Base-by-base conservation (phyloP, 2,113 vertebrate species). In the Hippocampus comes region DNA sequence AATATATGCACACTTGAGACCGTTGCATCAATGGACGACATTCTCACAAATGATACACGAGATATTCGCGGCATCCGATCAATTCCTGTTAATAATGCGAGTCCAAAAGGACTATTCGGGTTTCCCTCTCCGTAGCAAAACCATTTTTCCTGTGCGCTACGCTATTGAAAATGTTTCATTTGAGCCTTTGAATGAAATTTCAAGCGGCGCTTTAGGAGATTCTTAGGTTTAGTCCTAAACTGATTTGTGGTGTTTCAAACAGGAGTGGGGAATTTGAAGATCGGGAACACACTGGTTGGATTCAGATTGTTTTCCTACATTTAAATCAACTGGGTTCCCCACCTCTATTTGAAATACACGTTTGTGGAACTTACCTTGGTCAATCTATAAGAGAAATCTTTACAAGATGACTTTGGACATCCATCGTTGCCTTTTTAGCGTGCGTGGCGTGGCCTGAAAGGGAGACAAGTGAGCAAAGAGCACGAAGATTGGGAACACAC, bases 291-390 rank as follows among this genome's bases (percentile, higher is more conserved):
- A 25, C 20, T n/a, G 21, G 11, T 18, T 23, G 0, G 5, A 42
- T 34, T 43, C n/a, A 3, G n/a, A 18, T 43, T 42, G 34, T 43
- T n/a, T 21, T 11, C 21, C 11, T 46, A 46, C 12, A 65, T 25
- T 14, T 30, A 27, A 1, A 60, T 25, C 25, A 25, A 25, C 25
- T 25, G 1, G 25, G 25, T 25, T 25, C 25, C 25, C 25, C 25
- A 25, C 25, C 25, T 20, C 25, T 20, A 38, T 2, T 63, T 30
- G 10, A 14, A 25, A 67, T n/a, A 27, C 42, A 30, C 9, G 48
- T 61, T 64, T 14, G 11, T 76, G 55, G 11, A 55, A 81, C 79
- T 80, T 68, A 83, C 83, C 78, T 74, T 23, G 4, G 7, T 60
- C 70, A 49, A 80, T 57, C 14, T 34, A 53, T 56, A 53, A 61